These are phyloP conservation scores for Pammene fasciana DNA, from an alignment of 2,888 invertebrate species.

Conservation along the genomic window DNA sequence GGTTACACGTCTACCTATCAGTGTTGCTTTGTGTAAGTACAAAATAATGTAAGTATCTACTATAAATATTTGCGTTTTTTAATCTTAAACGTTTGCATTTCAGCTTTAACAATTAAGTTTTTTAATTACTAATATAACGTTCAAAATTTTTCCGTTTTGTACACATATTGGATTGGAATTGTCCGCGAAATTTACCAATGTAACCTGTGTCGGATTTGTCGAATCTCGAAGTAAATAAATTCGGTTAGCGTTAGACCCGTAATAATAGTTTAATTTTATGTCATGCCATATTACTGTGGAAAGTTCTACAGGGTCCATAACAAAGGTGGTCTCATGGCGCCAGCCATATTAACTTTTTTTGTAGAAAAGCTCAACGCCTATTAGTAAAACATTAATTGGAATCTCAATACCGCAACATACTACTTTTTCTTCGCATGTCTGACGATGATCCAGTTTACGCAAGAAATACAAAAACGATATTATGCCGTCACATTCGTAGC, in stretches of 20 bases:
- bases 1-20: neutral
- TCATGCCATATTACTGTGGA: too few relatives aligned
- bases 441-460: constrained; percentile 2
- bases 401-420: neutral
- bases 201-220: too few relatives aligned
- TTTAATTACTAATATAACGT: too few relatives aligned
- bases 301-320: neutral
- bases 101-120: too few relatives aligned
- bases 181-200: too few relatives aligned
- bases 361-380: neutral
- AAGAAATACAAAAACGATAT: neutral
- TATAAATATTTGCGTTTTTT: neutral
- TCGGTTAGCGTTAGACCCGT: too few relatives aligned
- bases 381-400: neutral
- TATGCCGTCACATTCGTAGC: constrained; percentile 3
- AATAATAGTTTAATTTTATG: too few relatives aligned
- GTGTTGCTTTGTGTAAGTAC: neutral
- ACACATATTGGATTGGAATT: too few relatives aligned
- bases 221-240: too few relatives aligned
- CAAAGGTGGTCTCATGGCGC: neutral
- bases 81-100: too few relatives aligned
- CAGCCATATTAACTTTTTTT: neutral
- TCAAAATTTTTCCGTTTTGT: too few relatives aligned
- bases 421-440: neutral
- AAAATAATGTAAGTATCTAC: too few relatives aligned